phyloP scores from a whole-genome alignment of 2,888 invertebrate species.

The Antheraea yamamai region DNA sequence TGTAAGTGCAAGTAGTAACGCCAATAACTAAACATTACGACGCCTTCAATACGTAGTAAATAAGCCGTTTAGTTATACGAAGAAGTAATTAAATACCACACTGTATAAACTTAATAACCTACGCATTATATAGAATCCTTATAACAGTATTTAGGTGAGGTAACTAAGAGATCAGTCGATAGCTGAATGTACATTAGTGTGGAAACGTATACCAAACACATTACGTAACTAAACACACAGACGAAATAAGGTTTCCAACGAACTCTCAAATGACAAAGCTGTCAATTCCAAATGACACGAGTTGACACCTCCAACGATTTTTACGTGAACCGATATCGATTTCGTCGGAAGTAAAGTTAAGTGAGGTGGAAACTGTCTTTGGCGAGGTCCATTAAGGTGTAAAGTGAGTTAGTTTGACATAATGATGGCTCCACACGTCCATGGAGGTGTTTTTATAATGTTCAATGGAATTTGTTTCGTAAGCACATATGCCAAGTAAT shows the following conservation, averaged over 20 bases:
- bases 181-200: neutral
- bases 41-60: too few species aligned
- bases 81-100: neutral
- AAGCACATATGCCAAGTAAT: neutral
- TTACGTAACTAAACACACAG: slow-evolving; percentile 17
- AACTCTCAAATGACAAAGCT: slow-evolving; percentile 35
- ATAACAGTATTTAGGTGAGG: neutral
- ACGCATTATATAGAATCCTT: slow-evolving; percentile 2
- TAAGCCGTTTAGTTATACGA: neutral
- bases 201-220: slow-evolving; percentile 14
- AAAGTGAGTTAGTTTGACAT: slow-evolving; percentile 65
- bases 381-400: slow-evolving; percentile 72
- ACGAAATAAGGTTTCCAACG: slow-evolving; percentile 34
- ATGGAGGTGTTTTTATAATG: slow-evolving; percentile 32
- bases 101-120: neutral
- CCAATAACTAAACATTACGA: neutral
- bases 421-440: slow-evolving; percentile 49
- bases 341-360: slow-evolving; percentile 75
- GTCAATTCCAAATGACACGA: slow-evolving; percentile 24
- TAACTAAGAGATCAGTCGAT: neutral
- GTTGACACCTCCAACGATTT: slow-evolving; percentile 59
- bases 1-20: neutral
- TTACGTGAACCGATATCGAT: slow-evolving; percentile 74
- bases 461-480: neutral
- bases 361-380: slow-evolving; percentile 77